These are phyloP conservation scores for Onthophagus sagittarius DNA, from an alignment of 2,888 invertebrate species.

Conservation along the genomic window DNA sequence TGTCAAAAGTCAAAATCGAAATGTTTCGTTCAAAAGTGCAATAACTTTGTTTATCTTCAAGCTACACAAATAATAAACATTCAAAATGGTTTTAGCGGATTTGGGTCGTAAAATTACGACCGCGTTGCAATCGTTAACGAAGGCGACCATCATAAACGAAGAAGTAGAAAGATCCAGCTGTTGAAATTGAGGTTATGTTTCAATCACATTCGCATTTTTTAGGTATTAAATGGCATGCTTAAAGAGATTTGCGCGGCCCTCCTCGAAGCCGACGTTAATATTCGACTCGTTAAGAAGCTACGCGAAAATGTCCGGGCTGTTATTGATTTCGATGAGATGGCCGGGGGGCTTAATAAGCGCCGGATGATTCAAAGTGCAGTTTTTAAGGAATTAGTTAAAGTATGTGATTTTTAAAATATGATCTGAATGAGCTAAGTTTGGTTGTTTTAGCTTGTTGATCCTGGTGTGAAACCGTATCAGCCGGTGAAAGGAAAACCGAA, in stretches of 20 bases:
- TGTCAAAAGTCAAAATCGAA: constrained; percentile 11
- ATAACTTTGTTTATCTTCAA: not conserved
- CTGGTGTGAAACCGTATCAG: constrained; percentile 94
- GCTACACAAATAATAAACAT: constrained; percentile 11
- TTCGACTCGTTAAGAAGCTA: constrained; percentile 89
- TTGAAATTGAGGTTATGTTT: constrained; percentile 22
- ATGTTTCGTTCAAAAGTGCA: constrained; percentile 2
- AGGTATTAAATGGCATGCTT: constrained; percentile 98
- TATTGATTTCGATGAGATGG: constrained; percentile 99
- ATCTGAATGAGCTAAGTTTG: too few species aligned
- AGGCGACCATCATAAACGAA: constrained; percentile 97
- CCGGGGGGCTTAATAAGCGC: constrained; percentile 94
- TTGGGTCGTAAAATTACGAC: constrained; percentile 98
- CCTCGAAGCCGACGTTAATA: constrained; percentile 96
- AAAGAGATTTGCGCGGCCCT: constrained; percentile 98
- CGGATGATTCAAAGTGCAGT: constrained; percentile 99
- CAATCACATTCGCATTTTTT: constrained; percentile 28
- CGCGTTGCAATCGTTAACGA: constrained; percentile 94
- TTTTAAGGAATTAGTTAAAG: constrained; percentile 96
- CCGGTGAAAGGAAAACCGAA: constrained; percentile 94
- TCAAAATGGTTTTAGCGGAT: constrained; percentile 98
- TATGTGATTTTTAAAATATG: too few species aligned
- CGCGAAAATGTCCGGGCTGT: constrained; percentile 96
- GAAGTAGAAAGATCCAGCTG: constrained; percentile 62
- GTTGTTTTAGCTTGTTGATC: constrained; percentile 88